These are phyloP conservation scores for Tetranychus piercei DNA, from an alignment of 2,888 invertebrate species.

Conservation along the genomic window DNA sequence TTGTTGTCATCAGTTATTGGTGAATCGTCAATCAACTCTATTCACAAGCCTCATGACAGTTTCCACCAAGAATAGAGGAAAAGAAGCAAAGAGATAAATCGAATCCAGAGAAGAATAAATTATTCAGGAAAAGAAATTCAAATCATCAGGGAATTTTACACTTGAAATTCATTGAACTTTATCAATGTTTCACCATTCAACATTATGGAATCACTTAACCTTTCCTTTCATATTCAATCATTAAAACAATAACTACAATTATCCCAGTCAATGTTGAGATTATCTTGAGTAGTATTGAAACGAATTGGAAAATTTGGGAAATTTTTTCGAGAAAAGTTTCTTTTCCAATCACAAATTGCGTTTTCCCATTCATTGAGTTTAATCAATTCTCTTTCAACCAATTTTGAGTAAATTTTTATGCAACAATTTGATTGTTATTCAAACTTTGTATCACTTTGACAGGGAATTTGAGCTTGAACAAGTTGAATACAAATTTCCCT, in stretches of 20 bases:
- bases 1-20: conserved; percentile 3
- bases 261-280: too few species aligned
- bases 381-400: too few species aligned
- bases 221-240: background rate
- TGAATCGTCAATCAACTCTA: background rate
- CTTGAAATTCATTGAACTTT: background rate
- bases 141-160: background rate
- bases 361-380: too few species aligned
- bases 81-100: conserved; percentile 3
- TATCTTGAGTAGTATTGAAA: too few species aligned
- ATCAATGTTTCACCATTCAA: background rate
- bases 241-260: background rate
- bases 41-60: background rate
- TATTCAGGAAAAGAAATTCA: background rate
- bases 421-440: too few species aligned
- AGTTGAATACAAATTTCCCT: too few species aligned
- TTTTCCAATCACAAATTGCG: too few species aligned
- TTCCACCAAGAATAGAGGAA: background rate
- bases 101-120: background rate
- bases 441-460: too few species aligned
- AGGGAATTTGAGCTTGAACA: too few species aligned
- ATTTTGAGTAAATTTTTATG: too few species aligned
- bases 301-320: too few species aligned
- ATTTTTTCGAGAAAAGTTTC: too few species aligned
- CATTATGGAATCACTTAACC: background rate